Base-by-base conservation (phyloP, 2,888 invertebrate genomes). In the Machimus rusticus region DNA sequence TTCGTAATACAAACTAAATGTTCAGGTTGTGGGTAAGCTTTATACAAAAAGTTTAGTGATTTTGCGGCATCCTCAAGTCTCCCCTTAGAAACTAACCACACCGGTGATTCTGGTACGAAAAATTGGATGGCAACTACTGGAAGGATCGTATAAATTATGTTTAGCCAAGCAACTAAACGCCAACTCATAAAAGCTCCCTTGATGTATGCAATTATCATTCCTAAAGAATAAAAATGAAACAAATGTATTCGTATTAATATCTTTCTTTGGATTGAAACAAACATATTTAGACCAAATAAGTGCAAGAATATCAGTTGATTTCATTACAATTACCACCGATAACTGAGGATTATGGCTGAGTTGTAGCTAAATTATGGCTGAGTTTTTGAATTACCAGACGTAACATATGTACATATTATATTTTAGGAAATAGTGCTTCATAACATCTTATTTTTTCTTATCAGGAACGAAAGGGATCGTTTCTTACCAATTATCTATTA, bases 81-180 rank as follows among this genome's bases (percentile, higher is more conserved):
- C 1, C 94, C 94, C 90, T 93, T 94, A 0, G 94, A 93, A 2
- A 94, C 93, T 0, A 95, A 91, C 94, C 94, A 95, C 1, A 94
- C 93, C 0, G 95, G 95, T 88, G 94, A 94, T 91, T 95, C 95
- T 0, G 94, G 94, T 4, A 94, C 93, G 88, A 94, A 93, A 89
- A 94, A 90, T 88, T 89, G 89, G 5, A 94, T 92, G 5, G 94
- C 89, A 9, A 94, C 84, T 2, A 93, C 90, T 0, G 95, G 94
- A 14, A 94, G 89, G 6, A 94, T 89, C n/a, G 94, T 93, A 89
- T 94, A 94, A 31, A 93, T 92, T 55, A 93, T 93, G 85, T 93
- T 92, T 51, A 93, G 90, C 94, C 94, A 95, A 1, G 95, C 94
- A 2, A 94, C 94, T 3, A 93, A 90, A 23, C 94, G 91, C 95